Percentiles rank a stretch among this genome's conserved stretches.
Evolutionary conservation across 92 coral and sea anemone genomes (phyloP).

Genomic region (Siderastrea siderea): DNA sequence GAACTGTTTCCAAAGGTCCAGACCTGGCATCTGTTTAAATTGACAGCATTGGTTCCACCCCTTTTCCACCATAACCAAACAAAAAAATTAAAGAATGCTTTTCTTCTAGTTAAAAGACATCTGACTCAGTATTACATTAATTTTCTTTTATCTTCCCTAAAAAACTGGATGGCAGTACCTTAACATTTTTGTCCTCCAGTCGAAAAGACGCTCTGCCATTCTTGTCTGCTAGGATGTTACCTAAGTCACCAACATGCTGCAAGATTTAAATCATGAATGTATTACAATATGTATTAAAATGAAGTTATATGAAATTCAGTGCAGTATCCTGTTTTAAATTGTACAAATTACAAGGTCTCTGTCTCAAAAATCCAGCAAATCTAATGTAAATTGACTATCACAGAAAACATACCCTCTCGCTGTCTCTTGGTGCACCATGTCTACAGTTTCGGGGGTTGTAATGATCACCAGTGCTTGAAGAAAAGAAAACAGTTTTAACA

Average conservation of each 20-base stretch:
- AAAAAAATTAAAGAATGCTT: too few species aligned
- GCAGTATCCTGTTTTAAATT: too few species aligned
- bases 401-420: constrained; percentile 75
- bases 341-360: too few species aligned
- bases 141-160: not conserved
- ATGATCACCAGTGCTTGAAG: constrained; percentile 88
- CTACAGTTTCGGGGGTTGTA: constrained; percentile 81
- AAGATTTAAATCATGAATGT: not conserved
- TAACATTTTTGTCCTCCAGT: constrained; percentile 81
- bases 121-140: not conserved
- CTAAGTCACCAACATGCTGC: constrained; percentile 98
- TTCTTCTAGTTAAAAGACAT: not conserved
- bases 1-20: too few species aligned
- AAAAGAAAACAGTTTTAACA: not conserved
- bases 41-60: too few species aligned
- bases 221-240: constrained; percentile 84
- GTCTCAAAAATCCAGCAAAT: not conserved
- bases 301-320: not conserved
- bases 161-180: constrained; percentile 43
- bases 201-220: constrained; percentile 89
- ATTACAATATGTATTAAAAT: not conserved
- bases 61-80: too few species aligned
- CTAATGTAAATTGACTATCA: not conserved
- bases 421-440: constrained; percentile 90
- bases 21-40: too few species aligned